Base-by-base conservation (phyloP, 2,113 vertebrate genomes). In the Pseudois nayaur region DNA sequence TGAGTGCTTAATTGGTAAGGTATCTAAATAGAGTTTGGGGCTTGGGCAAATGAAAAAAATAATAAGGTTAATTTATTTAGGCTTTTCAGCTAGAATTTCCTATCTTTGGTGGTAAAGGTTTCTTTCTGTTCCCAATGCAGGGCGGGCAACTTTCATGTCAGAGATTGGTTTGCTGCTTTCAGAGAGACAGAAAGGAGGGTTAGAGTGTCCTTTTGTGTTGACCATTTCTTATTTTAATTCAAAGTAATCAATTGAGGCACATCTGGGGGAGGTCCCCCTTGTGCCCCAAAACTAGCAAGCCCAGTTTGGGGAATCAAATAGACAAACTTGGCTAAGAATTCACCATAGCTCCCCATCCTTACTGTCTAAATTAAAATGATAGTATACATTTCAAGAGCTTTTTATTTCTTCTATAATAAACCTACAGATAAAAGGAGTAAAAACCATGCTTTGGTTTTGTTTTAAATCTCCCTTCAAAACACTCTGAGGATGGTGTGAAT, bases 251-350 rank as follows among this genome's bases (percentile, higher is more conserved):
- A 29, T 1, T 78, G 40, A 78, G 25, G 74, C 25, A 78, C 74
- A 45, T 27, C 29, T 78, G 3, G 12, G 25, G 25, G 40, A 45
- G 25, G 25, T 7, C 40, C 7, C 3, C 6, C 40, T 8, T 29
- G 25, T 27, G 74, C 40, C 40, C 25, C 74, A 29, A 78, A 43
- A 78, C 40, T 78, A 45, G 50, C 91, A 87, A 95, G 91, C 74
- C 83, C 50, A 86, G 17, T 86, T 83, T 89, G 90, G 98, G 60
- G 97, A 88, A 82, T 97, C 97, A n/a, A 82, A 97, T 6, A 71
- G 78, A 67, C 5, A 96, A 54, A 78, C 48, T 50, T 21, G 48
- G 59, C 64, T 1, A 8, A 84, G 10, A 91, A 71, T 79, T 96
- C 82, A 74, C 96, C 43, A 91, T 13, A 15, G 21, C 17, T 83